Conservation (phyloP, 1,140 invertebrate species). For the Drosophila erecta region DNA sequence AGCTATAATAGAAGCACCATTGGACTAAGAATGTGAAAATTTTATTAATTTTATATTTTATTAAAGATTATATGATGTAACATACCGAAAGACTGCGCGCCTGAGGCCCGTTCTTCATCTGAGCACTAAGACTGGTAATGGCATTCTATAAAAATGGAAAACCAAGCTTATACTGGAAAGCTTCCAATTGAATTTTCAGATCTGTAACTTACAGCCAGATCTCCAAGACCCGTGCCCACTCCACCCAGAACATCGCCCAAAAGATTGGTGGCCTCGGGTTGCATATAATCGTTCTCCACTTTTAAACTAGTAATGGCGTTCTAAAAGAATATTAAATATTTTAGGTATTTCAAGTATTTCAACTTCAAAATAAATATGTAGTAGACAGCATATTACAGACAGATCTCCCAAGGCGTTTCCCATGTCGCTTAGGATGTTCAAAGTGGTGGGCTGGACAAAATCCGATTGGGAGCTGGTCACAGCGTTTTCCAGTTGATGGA, state of each 20-base stretch:
- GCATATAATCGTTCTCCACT: constrained; percentile 21
- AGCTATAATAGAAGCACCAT: constrained; percentile 41
- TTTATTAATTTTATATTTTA: no score
- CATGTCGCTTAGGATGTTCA: constrained; percentile 30
- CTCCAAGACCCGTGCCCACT: constrained; percentile 35
- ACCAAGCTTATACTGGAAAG: no score
- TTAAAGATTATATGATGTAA: neutral
- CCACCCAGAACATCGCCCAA: constrained; percentile 39
- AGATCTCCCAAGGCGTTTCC: constrained; percentile 28
- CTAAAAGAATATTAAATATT: neutral
- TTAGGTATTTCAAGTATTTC: no score
- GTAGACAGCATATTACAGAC: constrained; percentile 1
- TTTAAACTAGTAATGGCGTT: constrained; percentile 14
- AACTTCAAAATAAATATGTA: no score
- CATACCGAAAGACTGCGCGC: constrained; percentile 40
- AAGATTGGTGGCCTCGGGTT: constrained; percentile 35
- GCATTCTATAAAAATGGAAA: constrained; percentile 17
- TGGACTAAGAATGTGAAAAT: constrained; percentile 5
- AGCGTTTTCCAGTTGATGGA: constrained; percentile 29
- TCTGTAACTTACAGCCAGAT: constrained; percentile 34
- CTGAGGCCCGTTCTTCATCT: constrained; percentile 7
- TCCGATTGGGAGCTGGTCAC: constrained; percentile 7
- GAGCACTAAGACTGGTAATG: constrained; percentile 33
- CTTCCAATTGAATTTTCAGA: neutral
- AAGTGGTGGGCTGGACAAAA: constrained; percentile 16